Percentiles rank a stretch among this genome's conserved stretches.
These are phyloP conservation scores for Spilarctia lutea DNA, from an alignment of 2,888 invertebrate genomes.

Conservation along the genomic window DNA sequence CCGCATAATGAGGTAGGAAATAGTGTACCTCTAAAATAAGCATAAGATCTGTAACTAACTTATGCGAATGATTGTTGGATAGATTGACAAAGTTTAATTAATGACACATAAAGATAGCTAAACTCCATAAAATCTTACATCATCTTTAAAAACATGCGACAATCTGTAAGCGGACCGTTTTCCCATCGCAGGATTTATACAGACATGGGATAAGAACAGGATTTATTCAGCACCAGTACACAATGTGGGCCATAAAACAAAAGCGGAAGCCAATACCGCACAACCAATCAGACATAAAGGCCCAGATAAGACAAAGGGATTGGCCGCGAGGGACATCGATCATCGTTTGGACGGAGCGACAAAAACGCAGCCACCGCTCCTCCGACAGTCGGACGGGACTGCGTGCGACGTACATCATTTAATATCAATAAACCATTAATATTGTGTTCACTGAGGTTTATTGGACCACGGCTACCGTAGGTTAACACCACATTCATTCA, in stretches of 20 bases:
- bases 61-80: too few species aligned
- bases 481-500: not conserved
- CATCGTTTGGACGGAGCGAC: slow-evolving; percentile 43
- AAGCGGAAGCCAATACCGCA: slow-evolving; percentile 31
- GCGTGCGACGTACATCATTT: slow-evolving; percentile 32
- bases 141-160: slow-evolving; percentile 25
- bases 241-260: slow-evolving; percentile 43
- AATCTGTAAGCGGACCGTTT: slow-evolving; percentile 15
- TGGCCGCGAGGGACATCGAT: slow-evolving; percentile 44
- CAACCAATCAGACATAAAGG: slow-evolving; percentile 45
- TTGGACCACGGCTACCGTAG: not conserved
- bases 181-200: slow-evolving; percentile 26
- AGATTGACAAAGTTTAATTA: not conserved
- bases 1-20: too few species aligned
- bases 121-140: slow-evolving; percentile 6
- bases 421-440: slow-evolving; percentile 33
- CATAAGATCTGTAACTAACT: too few species aligned
- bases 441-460: not conserved
- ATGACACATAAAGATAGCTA: not conserved
- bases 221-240: slow-evolving; percentile 38
- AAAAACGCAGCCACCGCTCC: slow-evolving; percentile 20
- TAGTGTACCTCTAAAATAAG: too few species aligned
- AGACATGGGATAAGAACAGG: slow-evolving; percentile 31
- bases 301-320: slow-evolving; percentile 42
- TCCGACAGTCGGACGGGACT: not conserved